Base-by-base conservation (phyloP, 2,113 vertebrate genomes). In the Sinocyclocheilus grahami region DNA sequence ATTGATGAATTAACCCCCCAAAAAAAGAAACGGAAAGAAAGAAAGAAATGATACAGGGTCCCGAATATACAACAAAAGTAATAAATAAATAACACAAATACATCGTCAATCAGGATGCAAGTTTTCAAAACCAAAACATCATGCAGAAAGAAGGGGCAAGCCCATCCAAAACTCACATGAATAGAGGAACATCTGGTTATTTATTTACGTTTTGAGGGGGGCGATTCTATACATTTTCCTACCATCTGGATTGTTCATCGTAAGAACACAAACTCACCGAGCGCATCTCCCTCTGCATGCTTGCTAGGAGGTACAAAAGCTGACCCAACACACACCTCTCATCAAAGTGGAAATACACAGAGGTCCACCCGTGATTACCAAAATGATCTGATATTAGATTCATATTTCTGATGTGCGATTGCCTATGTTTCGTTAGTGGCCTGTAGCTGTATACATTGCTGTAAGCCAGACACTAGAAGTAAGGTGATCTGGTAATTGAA, bases 81-180 rank as follows among this genome's bases (percentile, higher is more conserved):
- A 84, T 69, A 89, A 79, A 89, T 86, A 91, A 91, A 92, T 83
- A 94, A 90, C 82, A 92, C 91, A 90, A 93, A 94, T 92, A 91
- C 88, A 91, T 90, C 81, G 92, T 86, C 80, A 91, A 87, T 91
- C 92, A 88, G 88, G 93, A 94, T 92, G 93, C 93, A 94, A 89
- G 91, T 92, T 91, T 88, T 89, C 81, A 83, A 86, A 94, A 93
- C 94, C 92, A 94, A 94, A 94, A 93, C 92, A 86, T 94, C 95
- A 95, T 96, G 95, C 95, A 96, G 78, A 87, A 94, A 92, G 89
- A 92, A 92, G 92, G 86, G 93, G 93, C 92, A 92, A 93, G 92
- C 91, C 91, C 93, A 91, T 90, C 90, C 91, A 92, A 89, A 92
- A 93, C 88, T 89, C 91, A 92, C 93, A 90, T 90, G 89, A 90